Percentiles rank a stretch among this genome's conserved stretches.
phyloP scores from a whole-genome alignment of 2,113 vertebrate species.

The Mionectes macconnelli region DNA sequence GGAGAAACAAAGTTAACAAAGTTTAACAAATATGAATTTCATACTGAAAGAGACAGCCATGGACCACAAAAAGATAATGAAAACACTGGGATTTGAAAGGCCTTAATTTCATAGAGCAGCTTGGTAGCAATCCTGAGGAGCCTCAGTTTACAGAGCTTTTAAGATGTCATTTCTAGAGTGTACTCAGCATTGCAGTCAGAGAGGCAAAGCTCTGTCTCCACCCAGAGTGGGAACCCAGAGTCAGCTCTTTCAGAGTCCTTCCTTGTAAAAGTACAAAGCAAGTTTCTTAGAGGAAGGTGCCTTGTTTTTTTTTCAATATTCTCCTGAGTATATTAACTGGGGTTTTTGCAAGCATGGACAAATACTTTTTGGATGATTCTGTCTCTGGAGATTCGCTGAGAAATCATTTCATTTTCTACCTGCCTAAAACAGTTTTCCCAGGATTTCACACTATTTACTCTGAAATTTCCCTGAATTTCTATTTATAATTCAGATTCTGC shows the following conservation, averaged over 20 bases:
- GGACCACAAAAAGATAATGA: not conserved
- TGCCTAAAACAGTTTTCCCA: not conserved
- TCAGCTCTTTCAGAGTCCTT: not conserved
- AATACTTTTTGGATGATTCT: not conserved
- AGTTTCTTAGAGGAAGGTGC: not conserved
- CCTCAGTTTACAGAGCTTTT: not conserved
- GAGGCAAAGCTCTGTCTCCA: not conserved
- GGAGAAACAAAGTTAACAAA: not conserved
- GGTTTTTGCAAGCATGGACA: not conserved
- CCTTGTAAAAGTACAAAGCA: not conserved
- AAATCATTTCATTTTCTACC: not conserved
- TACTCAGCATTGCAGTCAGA: rapidly evolving
- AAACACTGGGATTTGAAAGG: not conserved
- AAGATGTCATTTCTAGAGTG: not conserved
- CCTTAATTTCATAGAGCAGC: not conserved
- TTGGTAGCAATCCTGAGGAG: not conserved
- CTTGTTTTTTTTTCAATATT: not conserved
- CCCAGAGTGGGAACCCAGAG: not conserved
- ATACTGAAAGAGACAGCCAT: not conserved
- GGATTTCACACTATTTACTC: not conserved
- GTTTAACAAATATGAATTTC: not conserved
- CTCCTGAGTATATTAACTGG: not conserved
- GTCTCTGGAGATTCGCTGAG: not conserved
- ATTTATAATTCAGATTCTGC: not conserved
- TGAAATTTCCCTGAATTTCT: not conserved